A percentile compares a stretch with the other conserved stretches of the same genome.
These are phyloP conservation scores for Sciurus carolinensis DNA, from an alignment of 2,797 vertebrate genomes.

Conservation along the genomic window DNA sequence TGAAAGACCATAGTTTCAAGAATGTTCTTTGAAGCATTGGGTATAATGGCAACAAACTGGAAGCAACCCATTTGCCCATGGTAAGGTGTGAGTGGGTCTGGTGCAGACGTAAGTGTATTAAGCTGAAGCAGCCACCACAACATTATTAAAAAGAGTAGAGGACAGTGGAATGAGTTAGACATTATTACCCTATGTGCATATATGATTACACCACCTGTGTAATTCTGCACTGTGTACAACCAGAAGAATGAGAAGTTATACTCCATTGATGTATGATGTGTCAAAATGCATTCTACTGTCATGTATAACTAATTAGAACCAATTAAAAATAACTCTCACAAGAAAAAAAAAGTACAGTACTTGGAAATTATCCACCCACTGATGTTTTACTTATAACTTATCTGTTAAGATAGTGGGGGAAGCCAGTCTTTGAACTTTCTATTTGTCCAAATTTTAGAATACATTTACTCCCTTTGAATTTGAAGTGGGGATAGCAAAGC, in stretches of 20 bases:
- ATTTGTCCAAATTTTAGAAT: slow-evolving; percentile 5
- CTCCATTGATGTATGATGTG: too few species aligned
- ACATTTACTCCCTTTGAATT: background rate
- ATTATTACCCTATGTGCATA: too few species aligned
- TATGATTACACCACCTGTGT: too few species aligned
- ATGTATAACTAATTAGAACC: too few species aligned
- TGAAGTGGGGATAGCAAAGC: background rate
- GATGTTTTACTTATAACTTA: background rate
- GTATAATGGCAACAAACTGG: background rate
- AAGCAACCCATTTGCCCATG: background rate
- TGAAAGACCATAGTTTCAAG: slow-evolving; percentile 18
- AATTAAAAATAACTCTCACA: too few species aligned
- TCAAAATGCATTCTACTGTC: too few species aligned
- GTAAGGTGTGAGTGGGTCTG: background rate
- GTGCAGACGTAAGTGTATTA: background rate
- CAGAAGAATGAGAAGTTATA: too few species aligned
- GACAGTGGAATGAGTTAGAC: too few species aligned
- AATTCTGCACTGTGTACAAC: too few species aligned
- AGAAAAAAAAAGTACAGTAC: background rate
- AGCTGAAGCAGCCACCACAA: background rate
- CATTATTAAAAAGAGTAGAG: background rate
- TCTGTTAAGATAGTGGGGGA: background rate
- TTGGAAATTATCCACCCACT: background rate
- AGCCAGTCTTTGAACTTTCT: slow-evolving; percentile 2
- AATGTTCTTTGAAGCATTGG: background rate